These are phyloP conservation scores for Cebidichthys violaceus DNA, from an alignment of 2,113 vertebrate genomes.

Conservation along the genomic window DNA sequence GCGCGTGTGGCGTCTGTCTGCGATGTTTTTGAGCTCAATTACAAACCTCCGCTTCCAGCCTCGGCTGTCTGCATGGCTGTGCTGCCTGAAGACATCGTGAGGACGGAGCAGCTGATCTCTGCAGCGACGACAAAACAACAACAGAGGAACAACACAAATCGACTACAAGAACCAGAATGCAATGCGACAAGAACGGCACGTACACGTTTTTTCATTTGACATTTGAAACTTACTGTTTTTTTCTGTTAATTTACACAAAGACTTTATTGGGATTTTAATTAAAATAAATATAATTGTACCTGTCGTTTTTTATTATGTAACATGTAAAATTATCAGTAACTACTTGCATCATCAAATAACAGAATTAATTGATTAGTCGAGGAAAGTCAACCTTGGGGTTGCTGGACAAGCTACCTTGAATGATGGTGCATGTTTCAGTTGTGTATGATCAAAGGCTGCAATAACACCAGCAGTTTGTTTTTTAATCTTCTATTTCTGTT, in stretches of 20 bases:
- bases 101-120: not conserved
- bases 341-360: too few species aligned
- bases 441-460: too few species aligned
- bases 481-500: not conserved
- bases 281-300: too few species aligned
- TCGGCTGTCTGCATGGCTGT: not conserved
- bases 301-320: not conserved
- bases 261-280: not conserved
- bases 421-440: too few species aligned
- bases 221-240: not conserved
- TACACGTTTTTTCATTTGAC: not conserved
- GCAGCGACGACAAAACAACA: not conserved
- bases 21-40: too few species aligned
- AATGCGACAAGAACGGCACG: not conserved
- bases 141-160: rapidly evolving
- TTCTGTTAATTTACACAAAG: not conserved
- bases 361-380: too few species aligned
- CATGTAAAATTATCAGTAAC: not conserved
- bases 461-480: too few species aligned
- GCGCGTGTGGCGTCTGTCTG: rapidly evolving
- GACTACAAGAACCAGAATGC: conserved; percentile 41
- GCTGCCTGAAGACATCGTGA: not conserved
- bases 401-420: too few species aligned
- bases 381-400: too few species aligned
- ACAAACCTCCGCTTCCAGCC: conserved; percentile 50